Base-by-base conservation (phyloP, 2,888 invertebrate genomes). In the Anticlea derivata region DNA sequence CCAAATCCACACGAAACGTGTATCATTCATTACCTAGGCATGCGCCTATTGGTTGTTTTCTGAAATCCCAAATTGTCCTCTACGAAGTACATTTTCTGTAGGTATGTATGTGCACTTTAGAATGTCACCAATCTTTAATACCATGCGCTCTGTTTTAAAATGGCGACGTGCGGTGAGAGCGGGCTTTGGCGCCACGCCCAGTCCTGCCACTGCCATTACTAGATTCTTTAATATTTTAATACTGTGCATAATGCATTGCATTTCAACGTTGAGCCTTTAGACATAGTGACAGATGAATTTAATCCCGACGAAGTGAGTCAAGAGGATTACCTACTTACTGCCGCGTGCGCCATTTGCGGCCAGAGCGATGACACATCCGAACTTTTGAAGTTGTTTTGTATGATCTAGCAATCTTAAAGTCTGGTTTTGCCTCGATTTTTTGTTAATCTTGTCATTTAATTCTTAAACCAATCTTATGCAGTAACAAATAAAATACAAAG, bases 221-320 rank as follows among this genome's bases (percentile, higher is more conserved):
- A 69, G 66, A 77, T 80, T 76, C 77, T 81, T 81, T 81, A 81
- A 83, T 81, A 83, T 79, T 80, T 82, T 82, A 82, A 83, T 81
- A 78, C 75, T 68, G 65, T 78, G 80, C 75, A 82, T 81, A 72
- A 80, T 82, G 76, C 80, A 81, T 78, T 50, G 70, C 75, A 73
- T 75, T 75, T 76, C 71, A 72, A 61, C 68, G 72, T 61, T 63
- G 49, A 59, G 53, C 55, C 56, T 55, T 60, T 55, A 69, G 73
- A 75, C 70, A 69, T 64, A 63, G 68, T 74, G 74, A 75, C 75
- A 73, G 68, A 60, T 55, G 58, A 66, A 63, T 73, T 75, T 73
- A 78, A 79, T 75, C 69, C 73, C n/a, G 20, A 17, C 27, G 13
- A 38, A 47, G 24, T 41, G 35, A 41, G 39, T 17, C 17, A 4